Conservation (phyloP, 1,140 invertebrate species). For the Camponotus pennsylvanicus region DNA sequence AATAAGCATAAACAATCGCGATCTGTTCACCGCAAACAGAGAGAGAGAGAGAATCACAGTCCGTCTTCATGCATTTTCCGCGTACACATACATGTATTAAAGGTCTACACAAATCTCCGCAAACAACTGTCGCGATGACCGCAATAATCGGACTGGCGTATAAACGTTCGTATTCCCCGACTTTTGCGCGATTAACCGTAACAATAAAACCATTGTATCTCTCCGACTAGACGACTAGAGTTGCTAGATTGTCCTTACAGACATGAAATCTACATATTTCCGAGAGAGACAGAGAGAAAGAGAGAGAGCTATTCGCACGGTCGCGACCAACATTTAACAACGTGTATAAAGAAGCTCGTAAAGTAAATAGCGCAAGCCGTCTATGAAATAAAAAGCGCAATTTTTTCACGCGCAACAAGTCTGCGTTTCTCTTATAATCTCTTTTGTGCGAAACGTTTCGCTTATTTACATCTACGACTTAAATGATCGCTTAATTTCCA, state of each 20-base stretch:
- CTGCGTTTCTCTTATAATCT: not conserved
- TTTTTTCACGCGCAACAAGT: conserved; percentile 43
- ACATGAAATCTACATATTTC: conserved; percentile 3
- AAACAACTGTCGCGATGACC: conserved; percentile 42
- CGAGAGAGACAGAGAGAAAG: not conserved
- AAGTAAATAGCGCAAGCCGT: conserved; percentile 9
- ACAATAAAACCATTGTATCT: conserved; percentile 18
- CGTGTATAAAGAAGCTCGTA: conserved; percentile 46
- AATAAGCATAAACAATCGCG: conserved; percentile 68
- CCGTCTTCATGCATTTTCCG: not conserved
- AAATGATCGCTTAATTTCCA: conserved; percentile 3
- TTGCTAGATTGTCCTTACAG: not conserved
- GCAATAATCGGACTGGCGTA: conserved; percentile 17
- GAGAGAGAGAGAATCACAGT: conserved; percentile 15
- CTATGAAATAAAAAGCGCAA: conserved; percentile 2
- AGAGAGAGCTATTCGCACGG: not conserved
- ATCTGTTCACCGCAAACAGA: conserved; percentile 19
- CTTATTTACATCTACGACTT: not conserved
- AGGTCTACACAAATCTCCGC: conserved; percentile 66
- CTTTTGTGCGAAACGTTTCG: not conserved
- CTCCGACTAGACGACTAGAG: not conserved
- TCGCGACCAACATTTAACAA: conserved; percentile 35
- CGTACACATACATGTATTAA: not conserved
- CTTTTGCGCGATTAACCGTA: conserved; percentile 21
- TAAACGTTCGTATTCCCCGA: not conserved